Evolutionary conservation across 2,113 vertebrate species (phyloP).

Genomic region (Eira barbara): DNA sequence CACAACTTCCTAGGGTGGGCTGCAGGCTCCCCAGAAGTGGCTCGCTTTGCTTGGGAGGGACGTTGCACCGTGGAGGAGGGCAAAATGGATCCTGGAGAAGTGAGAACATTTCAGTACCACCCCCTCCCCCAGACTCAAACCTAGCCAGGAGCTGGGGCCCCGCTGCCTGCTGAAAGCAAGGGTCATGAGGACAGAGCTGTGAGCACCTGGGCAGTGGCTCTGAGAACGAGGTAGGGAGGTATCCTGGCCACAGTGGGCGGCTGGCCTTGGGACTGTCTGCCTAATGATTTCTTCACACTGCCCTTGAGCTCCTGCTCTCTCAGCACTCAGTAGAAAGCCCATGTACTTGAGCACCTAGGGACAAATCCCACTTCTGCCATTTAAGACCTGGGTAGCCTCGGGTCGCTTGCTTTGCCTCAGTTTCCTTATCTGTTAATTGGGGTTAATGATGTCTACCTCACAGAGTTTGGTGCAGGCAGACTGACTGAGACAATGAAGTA

Average conservation of each 20-base stretch:
- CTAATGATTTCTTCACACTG: neutral
- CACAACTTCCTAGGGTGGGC: neutral
- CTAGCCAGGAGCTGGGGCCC: slow-evolving; percentile 90
- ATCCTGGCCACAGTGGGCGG: neutral
- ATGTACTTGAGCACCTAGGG: neutral
- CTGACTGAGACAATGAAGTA: neutral
- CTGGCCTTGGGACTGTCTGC: neutral
- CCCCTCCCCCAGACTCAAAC: slow-evolving; percentile 90
- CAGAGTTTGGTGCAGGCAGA: neutral
- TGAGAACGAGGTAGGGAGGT: neutral
- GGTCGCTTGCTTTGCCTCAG: neutral
- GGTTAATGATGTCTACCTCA: neutral
- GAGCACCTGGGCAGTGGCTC: neutral
- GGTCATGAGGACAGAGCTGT: slow-evolving; percentile 81
- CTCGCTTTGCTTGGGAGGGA: neutral
- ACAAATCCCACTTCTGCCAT: neutral
- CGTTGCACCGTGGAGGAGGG: rapidly evolving
- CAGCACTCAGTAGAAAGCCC: neutral
- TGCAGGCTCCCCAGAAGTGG: neutral
- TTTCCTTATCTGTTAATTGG: neutral
- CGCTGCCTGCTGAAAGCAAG: slow-evolving; percentile 88
- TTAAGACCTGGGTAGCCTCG: neutral
- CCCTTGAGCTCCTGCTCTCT: neutral
- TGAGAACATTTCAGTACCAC: slow-evolving; percentile 27
- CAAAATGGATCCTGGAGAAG: neutral